Evolutionary conservation across 2,888 invertebrate genomes (phyloP).

Genomic region (Empis stercorea): DNA sequence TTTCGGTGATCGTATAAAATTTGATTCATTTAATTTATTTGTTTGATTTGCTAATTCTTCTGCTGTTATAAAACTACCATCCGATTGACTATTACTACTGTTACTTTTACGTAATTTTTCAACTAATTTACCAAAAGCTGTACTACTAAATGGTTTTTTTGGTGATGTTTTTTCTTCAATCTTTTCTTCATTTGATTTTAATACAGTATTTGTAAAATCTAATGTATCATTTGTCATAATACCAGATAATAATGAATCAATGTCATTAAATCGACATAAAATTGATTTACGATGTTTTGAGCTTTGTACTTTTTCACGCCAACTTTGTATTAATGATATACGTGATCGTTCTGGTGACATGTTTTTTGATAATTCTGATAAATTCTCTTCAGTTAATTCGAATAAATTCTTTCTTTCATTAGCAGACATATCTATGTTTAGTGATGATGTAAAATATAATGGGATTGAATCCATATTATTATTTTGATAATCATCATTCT

Average conservation of each 20-base stretch:
- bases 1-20: slow-evolving; percentile 20
- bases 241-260: slow-evolving; percentile 24
- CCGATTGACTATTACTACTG: slow-evolving; percentile 7
- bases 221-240: slow-evolving; percentile 25
- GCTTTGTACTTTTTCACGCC: slow-evolving; percentile 32
- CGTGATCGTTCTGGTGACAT: slow-evolving; percentile 17
- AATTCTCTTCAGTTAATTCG: slow-evolving; percentile 15
- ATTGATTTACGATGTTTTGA: slow-evolving; percentile 24
- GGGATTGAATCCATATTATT: background rate
- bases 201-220: slow-evolving; percentile 21
- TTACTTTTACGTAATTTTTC: slow-evolving; percentile 11
- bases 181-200: slow-evolving; percentile 12
- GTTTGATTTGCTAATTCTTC: slow-evolving; percentile 4
- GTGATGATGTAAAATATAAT: background rate
- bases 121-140: slow-evolving; percentile 19
- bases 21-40: slow-evolving; percentile 6
- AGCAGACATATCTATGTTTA: background rate
- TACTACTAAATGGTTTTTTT: slow-evolving; percentile 9
- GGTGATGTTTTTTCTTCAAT: slow-evolving; percentile 7
- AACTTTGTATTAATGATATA: slow-evolving; percentile 26
- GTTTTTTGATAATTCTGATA: slow-evolving; percentile 22
- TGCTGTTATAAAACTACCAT: slow-evolving; percentile 23
- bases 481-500: background rate
- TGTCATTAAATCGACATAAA: slow-evolving; percentile 22
- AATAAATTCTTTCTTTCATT: slow-evolving; percentile 11